Percentiles rank a stretch among this genome's conserved stretches.
These are phyloP conservation scores for Penaeus indicus DNA, from an alignment of 1,140 invertebrate species.

Conservation along the genomic window DNA sequence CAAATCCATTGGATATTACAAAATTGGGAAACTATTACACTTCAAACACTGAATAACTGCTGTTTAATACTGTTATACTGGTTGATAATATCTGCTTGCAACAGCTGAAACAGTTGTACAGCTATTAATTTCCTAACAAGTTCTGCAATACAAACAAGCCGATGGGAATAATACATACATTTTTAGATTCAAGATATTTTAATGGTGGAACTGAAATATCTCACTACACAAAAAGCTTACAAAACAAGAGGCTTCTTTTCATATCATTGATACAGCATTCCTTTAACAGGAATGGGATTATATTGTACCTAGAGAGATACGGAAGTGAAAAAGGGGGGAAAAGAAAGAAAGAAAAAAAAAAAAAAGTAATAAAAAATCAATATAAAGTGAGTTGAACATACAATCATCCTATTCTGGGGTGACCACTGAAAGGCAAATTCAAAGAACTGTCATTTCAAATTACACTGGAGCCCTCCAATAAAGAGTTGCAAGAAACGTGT, in stretches of 20 bases:
- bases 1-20: too few species aligned
- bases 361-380: slow-evolving; percentile 1
- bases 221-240: slow-evolving; percentile 65
- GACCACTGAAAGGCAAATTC: slow-evolving; percentile 53
- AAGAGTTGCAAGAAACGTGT: slow-evolving; percentile 45
- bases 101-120: too few species aligned
- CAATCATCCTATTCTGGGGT: slow-evolving; percentile 63
- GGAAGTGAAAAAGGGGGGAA: slow-evolving; percentile 50
- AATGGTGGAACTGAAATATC: slow-evolving; percentile 63
- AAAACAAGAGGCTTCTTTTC: slow-evolving; percentile 63
- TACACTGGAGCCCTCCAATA: slow-evolving; percentile 35
- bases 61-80: too few species aligned
- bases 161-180: too few species aligned
- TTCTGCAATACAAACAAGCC: too few species aligned
- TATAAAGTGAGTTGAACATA: slow-evolving; percentile 57
- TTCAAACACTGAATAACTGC: too few species aligned
- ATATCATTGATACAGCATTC: slow-evolving; percentile 61
- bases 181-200: slow-evolving; percentile 61
- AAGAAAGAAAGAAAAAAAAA: slow-evolving; percentile 35
- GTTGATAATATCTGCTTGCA: too few species aligned
- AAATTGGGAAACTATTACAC: too few species aligned
- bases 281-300: slow-evolving; percentile 61
- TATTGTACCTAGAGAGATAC: slow-evolving; percentile 61
- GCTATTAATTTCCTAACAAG: too few species aligned
- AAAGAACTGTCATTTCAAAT: slow-evolving; percentile 43